phyloP scores from a whole-genome alignment of 2,888 invertebrate species.

The Pollenia griseotomentosa region DNA sequence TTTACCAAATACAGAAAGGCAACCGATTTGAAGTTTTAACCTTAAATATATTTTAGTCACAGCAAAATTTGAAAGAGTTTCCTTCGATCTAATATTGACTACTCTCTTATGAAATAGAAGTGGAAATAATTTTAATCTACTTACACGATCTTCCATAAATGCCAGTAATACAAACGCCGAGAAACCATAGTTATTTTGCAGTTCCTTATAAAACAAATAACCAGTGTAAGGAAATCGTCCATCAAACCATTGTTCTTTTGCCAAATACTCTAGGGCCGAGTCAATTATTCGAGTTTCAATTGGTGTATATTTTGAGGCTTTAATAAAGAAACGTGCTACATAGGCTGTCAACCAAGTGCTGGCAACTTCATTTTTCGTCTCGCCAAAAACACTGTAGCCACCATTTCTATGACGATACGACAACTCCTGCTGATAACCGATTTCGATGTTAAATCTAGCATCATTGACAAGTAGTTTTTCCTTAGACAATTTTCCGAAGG shows the following conservation, averaged over 20 bases:
- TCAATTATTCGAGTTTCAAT: conserved; percentile 88
- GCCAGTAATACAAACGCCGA: conserved; percentile 91
- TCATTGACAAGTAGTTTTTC: conserved; percentile 80
- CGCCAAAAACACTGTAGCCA: conserved; percentile 91
- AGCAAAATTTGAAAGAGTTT: no score
- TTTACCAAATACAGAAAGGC: no score
- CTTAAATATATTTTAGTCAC: no score
- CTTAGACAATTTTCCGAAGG: conserved; percentile 70
- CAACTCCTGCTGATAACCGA: conserved; percentile 90
- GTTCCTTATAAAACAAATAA: conserved; percentile 85
- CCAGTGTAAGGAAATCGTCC: conserved; percentile 81
- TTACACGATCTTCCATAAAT: conserved; percentile 87
- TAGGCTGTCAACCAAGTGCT: conserved; percentile 94
- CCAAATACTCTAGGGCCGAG: conserved; percentile 89
- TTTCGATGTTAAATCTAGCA: conserved; percentile 80
- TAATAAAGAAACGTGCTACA: conserved; percentile 90
- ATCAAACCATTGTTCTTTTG: conserved; percentile 86
- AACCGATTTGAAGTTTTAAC: no score
- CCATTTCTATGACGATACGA: conserved; percentile 89
- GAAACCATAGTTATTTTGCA: conserved; percentile 88
- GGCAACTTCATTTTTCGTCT: conserved; percentile 86
- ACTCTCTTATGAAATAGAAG: no score
- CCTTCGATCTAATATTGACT: no score
- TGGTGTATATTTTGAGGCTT: conserved; percentile 88
- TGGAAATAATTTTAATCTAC: background rate